Base-by-base conservation (phyloP, 2,113 vertebrate genomes). In the Zosterops hypoxanthus region DNA sequence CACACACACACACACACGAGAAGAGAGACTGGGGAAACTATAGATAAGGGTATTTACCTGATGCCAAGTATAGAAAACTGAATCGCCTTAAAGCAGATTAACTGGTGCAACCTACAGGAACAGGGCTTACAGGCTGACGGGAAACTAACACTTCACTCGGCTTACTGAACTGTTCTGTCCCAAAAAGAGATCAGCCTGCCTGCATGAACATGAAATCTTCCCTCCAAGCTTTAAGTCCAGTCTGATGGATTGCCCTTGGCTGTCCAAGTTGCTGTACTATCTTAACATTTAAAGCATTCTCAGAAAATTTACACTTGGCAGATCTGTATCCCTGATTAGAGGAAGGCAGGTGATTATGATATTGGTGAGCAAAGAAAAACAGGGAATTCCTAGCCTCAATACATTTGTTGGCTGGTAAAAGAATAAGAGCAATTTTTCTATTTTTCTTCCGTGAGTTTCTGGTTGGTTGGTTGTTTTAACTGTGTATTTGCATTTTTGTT, bases 71-170 rank as follows among this genome's bases (percentile, higher is more conserved):
- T 79, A 96, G 94, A 72, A 95, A 92, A 65, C 61, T 8, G 47
- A 72, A 95, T 92, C 83, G 8, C 86, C 81, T 94, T 92, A 94
- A 70, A 92, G 52, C 50, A 84, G 95, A 94, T 95, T 92, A 95
- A 87, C n/a, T 72, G 60, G 72, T 36, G 49, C 56, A 75, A 88
- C 15, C 1, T 55, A 94, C 34, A 88, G 75, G 49, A 94, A 83
- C 28, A n/a, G 33, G 76, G 64, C 36, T 90, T 86, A 92, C 25
- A 64, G 69, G 53, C 57, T 93, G 28, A 57, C 0, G 7, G 72
- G 77, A 90, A 92, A 77, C 61, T 21, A 87, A 90, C 57, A 46
- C 56, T 80, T 81, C 44, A 50, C 36, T 78, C 41, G 68, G 69
- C 80, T 80, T 92, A 75, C 47, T 73, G 50, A 92, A 83, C 56